Evolutionary conservation across 1,140 invertebrate genomes (phyloP).

Genomic region (Drosophila oshimai): DNA sequence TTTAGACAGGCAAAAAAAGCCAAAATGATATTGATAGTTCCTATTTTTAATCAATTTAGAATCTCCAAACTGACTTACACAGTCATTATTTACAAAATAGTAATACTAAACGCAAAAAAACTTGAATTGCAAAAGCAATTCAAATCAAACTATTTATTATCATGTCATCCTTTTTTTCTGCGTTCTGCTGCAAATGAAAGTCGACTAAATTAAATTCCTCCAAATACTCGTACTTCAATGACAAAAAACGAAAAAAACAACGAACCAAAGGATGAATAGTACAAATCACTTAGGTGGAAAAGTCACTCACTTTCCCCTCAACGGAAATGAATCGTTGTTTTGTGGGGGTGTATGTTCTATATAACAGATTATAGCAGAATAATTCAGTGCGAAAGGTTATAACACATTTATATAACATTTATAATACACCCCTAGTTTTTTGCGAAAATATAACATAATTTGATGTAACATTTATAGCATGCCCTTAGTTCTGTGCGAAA

Average conservation of each 20-base stretch:
- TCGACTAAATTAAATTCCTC: conserved; percentile 49
- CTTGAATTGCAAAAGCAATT: conserved; percentile 18
- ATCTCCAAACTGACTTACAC: not conserved
- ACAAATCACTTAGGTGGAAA: not conserved
- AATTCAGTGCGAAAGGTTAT: too few species aligned
- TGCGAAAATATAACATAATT: too few species aligned
- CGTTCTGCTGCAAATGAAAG: conserved; percentile 36
- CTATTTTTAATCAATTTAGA: not conserved
- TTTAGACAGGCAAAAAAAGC: too few species aligned
- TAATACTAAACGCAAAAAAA: not conserved
- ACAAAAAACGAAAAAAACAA: not conserved
- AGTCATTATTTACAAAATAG: conserved; percentile 23
- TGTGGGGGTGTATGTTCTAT: too few species aligned
- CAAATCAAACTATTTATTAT: conserved; percentile 50
- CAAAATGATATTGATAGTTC: not conserved
- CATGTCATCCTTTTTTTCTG: conserved; percentile 19
- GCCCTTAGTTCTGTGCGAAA: too few species aligned
- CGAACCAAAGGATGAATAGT: not conserved
- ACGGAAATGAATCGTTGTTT: not conserved
- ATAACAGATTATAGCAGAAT: too few species aligned
- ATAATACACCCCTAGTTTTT: too few species aligned
- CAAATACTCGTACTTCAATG: conserved; percentile 25
- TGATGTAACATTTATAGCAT: too few species aligned
- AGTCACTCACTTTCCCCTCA: not conserved
- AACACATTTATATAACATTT: too few species aligned